Evolutionary conservation across 2,888 invertebrate genomes (phyloP).

Genomic region (Ennomos erosarius): DNA sequence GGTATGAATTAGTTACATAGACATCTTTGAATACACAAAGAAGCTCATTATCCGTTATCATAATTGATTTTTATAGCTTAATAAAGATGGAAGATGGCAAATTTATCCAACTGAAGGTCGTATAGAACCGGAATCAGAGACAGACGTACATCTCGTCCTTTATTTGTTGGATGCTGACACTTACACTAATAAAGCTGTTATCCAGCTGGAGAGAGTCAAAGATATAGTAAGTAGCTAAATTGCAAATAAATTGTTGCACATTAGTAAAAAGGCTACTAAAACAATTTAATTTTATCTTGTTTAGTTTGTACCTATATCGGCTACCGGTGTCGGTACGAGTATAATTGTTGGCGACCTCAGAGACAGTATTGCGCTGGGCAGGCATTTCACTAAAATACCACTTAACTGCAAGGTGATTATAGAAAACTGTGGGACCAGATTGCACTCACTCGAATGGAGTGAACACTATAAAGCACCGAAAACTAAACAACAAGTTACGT

Average conservation of each 20-base stretch:
- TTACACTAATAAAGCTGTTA: constrained; percentile 73
- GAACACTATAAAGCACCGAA: constrained; percentile 75
- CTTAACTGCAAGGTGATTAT: constrained; percentile 72
- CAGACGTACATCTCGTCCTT: constrained; percentile 61
- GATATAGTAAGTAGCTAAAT: constrained; percentile 67
- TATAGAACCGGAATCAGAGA: constrained; percentile 70
- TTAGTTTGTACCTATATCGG: constrained; percentile 74
- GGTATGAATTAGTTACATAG: constrained; percentile 56
- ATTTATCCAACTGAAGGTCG: constrained; percentile 67
- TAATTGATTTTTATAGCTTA: constrained; percentile 52
- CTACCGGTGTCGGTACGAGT: constrained; percentile 88
- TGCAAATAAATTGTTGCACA: neutral
- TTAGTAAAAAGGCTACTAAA: neutral
- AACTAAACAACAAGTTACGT: constrained; percentile 62
- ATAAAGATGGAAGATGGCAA: constrained; percentile 72
- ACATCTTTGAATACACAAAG: neutral
- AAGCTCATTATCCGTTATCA: neutral
- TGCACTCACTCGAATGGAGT: constrained; percentile 83
- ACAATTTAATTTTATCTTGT: constrained; percentile 5
- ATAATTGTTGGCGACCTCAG: constrained; percentile 86
- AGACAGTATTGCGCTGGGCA: constrained; percentile 85
- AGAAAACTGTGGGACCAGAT: constrained; percentile 83
- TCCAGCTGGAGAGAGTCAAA: constrained; percentile 75
- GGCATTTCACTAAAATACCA: constrained; percentile 85
- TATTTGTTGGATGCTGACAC: constrained; percentile 71